These are phyloP conservation scores for Trichomycterus rosablanca DNA, from an alignment of 2,113 vertebrate species.

Conservation along the genomic window DNA sequence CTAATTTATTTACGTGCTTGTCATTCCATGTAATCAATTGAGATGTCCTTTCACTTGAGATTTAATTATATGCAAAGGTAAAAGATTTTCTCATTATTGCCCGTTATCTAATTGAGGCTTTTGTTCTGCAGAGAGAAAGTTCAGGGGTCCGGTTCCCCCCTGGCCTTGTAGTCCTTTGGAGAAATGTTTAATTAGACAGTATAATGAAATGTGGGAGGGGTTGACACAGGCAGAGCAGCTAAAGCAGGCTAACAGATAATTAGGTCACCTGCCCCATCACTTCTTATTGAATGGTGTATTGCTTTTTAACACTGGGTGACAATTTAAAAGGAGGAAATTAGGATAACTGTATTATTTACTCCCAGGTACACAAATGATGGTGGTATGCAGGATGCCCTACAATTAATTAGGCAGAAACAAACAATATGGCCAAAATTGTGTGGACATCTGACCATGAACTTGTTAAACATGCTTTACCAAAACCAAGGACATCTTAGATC, in stretches of 20 bases:
- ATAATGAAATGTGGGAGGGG: slow-evolving; percentile 53
- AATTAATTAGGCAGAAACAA: too few relatives aligned
- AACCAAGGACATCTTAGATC: too few relatives aligned
- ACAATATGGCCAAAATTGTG: too few relatives aligned
- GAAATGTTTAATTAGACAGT: slow-evolving; percentile 85
- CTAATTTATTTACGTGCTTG: slow-evolving; percentile 99
- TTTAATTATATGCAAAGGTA: slow-evolving; percentile 97
- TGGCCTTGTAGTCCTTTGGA: slow-evolving; percentile 73
- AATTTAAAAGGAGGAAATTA: background rate
- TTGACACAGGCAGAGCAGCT: slow-evolving; percentile 14
- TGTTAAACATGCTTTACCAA: too few relatives aligned
- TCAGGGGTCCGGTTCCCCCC: slow-evolving; percentile 84
- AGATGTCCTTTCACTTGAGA: slow-evolving; percentile 82
- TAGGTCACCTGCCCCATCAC: slow-evolving; percentile 17
- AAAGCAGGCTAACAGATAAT: slow-evolving; percentile 24
- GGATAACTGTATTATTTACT: background rate
- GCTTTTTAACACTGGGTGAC: slow-evolving; percentile 21
- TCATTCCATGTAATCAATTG: slow-evolving; percentile 93
- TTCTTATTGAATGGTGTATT: slow-evolving; percentile 11
- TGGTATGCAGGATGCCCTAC: too few relatives aligned
- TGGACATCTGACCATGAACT: too few relatives aligned
- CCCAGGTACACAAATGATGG: background rate
- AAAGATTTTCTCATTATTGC: slow-evolving; percentile 98
- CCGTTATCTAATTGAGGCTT: slow-evolving; percentile 93
- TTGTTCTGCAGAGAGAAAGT: slow-evolving; percentile 85